A percentile compares a stretch with the other conserved stretches of the same genome.
These are phyloP conservation scores for Halictus quadricinctus DNA, from an alignment of 2,888 invertebrate genomes.

Conservation along the genomic window DNA sequence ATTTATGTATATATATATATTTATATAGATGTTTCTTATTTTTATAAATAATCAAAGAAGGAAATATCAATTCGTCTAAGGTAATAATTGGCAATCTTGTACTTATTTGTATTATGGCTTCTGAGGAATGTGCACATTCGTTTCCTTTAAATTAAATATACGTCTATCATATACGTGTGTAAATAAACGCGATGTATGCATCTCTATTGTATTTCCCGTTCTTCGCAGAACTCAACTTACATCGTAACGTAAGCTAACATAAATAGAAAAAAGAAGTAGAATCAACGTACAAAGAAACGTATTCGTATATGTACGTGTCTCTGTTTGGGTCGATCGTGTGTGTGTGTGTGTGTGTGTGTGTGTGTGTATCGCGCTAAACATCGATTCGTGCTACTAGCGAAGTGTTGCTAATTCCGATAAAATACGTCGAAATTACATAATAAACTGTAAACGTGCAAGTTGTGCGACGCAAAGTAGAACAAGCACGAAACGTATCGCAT, in stretches of 20 bases:
- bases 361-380: constrained; percentile 31
- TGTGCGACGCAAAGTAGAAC: constrained; percentile 41
- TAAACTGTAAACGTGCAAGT: constrained; percentile 44
- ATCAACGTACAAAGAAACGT: constrained; percentile 33
- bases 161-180: constrained; percentile 29
- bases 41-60: constrained; percentile 75
- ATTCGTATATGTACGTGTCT: not conserved
- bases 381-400: constrained; percentile 26
- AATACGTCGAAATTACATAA: constrained; percentile 32
- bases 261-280: constrained; percentile 38
- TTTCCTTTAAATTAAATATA: constrained; percentile 58
- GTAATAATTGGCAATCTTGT: constrained; percentile 81
- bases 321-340: not conserved
- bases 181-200: constrained; percentile 51
- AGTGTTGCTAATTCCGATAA: constrained; percentile 30
- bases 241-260: constrained; percentile 35
- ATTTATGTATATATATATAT: constrained; percentile 50
- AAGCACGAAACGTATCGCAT: constrained; percentile 46
- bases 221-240: constrained; percentile 29
- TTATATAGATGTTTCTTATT: constrained; percentile 58
- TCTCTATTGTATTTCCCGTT: constrained; percentile 29
- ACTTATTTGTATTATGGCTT: constrained; percentile 76
- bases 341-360: not conserved
- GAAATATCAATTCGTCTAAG: constrained; percentile 72
- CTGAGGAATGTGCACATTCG: constrained; percentile 81